Percentiles rank a stretch among this genome's conserved stretches.
Evolutionary conservation across 2,113 vertebrate species (phyloP).

Genomic region (Menura novaehollandiae): DNA sequence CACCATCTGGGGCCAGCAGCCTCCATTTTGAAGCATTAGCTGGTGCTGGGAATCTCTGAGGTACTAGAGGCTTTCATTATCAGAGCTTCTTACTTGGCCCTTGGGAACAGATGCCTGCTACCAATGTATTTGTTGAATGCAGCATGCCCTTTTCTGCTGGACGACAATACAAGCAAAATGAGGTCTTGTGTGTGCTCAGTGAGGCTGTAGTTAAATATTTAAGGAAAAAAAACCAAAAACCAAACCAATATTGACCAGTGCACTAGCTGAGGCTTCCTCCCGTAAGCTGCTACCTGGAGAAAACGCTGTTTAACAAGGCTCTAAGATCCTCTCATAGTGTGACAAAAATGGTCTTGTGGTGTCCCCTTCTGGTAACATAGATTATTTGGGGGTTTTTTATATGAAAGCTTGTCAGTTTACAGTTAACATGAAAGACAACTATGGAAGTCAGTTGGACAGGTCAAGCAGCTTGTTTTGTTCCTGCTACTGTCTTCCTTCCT

Average conservation of each 20-base stretch:
- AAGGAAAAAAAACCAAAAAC: not conserved
- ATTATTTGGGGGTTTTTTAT: not conserved
- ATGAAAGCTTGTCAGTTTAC: not conserved
- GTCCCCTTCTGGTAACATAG: not conserved
- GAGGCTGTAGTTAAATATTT: not conserved
- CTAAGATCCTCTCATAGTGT: not conserved
- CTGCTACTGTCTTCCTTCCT: not conserved
- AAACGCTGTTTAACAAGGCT: not conserved
- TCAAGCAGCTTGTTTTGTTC: not conserved
- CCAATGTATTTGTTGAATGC: not conserved
- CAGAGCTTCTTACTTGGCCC: not conserved
- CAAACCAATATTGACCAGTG: not conserved
- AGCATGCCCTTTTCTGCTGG: not conserved
- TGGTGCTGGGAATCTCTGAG: not conserved
- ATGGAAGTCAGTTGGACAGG: not conserved
- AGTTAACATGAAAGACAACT: not conserved
- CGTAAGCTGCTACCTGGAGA: not conserved
- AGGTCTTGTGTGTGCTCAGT: not conserved
- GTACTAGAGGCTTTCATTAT: not conserved
- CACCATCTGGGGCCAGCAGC: not conserved
- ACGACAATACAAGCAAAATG: not conserved
- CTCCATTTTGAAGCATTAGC: not conserved
- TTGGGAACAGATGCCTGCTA: not conserved
- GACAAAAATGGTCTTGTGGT: not conserved
- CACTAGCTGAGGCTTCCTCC: not conserved